Base-by-base conservation (phyloP, 2,113 vertebrate genomes). In the human region DNA sequence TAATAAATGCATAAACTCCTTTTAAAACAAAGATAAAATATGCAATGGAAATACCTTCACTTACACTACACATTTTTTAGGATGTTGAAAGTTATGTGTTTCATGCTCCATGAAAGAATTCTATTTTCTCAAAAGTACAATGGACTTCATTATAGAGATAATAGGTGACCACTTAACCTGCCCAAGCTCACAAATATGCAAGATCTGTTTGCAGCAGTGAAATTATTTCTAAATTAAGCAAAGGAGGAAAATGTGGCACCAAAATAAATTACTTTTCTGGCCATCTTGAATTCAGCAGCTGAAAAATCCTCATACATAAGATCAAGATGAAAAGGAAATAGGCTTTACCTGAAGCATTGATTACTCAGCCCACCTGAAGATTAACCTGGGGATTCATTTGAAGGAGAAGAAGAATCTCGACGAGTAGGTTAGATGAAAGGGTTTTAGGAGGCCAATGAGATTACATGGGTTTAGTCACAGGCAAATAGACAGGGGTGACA, bases 181-280 rank as follows among this genome's bases (percentile, higher is more conserved):
- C 13, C 70, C 73, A 9, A 55, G 48, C 45, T 97, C 38, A 76
- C 61, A 79, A 64, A 48, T 55, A 68, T 14, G 11, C 4, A 68
- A 66, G 20, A 16, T 92, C 57, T 59, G 8, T 92, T 82, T 95
- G 57, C 25, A 88, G 38, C n/a, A 81, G 17, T 72, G 57, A 66
- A 84, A 88, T n/a, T 78, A 61, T 80, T 86, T 90, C 61, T 48
- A 93, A 95, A 87, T 43, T 78, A 92, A 96, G 48, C 6, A 86
- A 89, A 87, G 75, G 30, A 45, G 84, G 20, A 96, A 90, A 81
- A 50, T 2, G 6, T 86, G 45, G 7, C 59, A 78, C 59, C 25
- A 35, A 94, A 84, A 87, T 64, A 73, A 70, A n/a, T 14, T 18
- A 27, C 10, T 93, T 92, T 83, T 8, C 11, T 90, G 96, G 13